A percentile compares a stretch with the other conserved stretches of the same genome.
Evolutionary conservation across 1,140 invertebrate species (phyloP).

Genomic region (Solenopsis fugax): DNA sequence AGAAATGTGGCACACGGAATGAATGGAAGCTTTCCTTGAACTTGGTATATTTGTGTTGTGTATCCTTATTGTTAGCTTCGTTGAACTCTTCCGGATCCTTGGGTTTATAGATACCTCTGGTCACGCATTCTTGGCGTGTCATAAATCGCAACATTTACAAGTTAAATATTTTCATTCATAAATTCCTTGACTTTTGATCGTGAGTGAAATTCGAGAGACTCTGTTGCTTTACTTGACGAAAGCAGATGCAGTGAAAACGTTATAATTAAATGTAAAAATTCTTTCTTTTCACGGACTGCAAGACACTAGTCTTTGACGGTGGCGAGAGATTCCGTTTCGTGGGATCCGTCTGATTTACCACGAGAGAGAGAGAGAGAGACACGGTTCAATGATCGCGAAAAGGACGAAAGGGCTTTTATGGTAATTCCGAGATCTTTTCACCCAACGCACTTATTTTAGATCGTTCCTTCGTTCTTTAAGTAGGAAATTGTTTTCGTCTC

Average conservation of each 20-base stretch:
- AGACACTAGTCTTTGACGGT: neutral
- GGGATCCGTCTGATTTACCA: constrained; percentile 14
- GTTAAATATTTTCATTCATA: constrained; percentile 25
- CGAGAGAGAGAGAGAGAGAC: neutral
- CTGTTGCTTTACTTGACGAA: neutral
- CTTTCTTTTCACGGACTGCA: neutral
- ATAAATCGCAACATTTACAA: neutral
- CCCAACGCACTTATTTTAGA: constrained; percentile 21
- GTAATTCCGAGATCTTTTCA: constrained; percentile 22
- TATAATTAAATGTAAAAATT: neutral
- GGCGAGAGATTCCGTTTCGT: neutral
- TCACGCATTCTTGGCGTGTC: neutral
- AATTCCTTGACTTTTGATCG: neutral
- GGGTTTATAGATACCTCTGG: neutral
- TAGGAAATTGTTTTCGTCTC: constrained; percentile 8
- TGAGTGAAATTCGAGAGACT: neutral
- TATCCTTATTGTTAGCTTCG: neutral
- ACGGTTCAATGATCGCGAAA: constrained; percentile 43
- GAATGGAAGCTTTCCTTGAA: neutral
- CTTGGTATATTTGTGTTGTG: neutral
- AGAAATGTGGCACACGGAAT: neutral
- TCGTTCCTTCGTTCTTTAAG: constrained; percentile 1
- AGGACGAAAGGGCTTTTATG: constrained; percentile 31
- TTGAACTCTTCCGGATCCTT: neutral
- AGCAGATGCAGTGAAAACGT: neutral